Evolutionary conservation across 2,797 vertebrate genomes (phyloP).

Genomic region (Sebastes glaucus): DNA sequence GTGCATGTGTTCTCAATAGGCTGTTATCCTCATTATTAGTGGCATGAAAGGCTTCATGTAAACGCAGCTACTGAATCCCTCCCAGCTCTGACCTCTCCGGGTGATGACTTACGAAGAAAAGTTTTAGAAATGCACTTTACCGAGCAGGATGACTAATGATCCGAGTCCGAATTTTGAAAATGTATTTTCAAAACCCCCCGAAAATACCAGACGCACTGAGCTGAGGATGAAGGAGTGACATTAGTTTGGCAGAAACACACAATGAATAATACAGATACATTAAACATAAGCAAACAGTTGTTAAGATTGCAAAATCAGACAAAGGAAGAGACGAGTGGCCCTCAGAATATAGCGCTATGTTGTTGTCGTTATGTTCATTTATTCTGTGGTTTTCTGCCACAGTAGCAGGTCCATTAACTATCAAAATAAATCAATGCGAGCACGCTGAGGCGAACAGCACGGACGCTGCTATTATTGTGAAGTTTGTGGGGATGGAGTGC

Average conservation of each 20-base stretch:
- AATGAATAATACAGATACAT: constrained; percentile 19
- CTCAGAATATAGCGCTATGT: neutral
- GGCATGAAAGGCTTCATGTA: neutral
- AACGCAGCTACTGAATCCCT: neutral
- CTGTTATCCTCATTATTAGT: neutral
- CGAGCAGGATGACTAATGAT: constrained; percentile 6
- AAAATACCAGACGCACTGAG: constrained; percentile 8
- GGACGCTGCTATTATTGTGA: constrained; percentile 19
- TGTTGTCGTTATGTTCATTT: constrained; percentile 22
- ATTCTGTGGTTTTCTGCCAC: constrained; percentile 29
- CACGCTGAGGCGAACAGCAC: constrained; percentile 40
- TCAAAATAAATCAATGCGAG: constrained; percentile 58
- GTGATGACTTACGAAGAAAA: neutral
- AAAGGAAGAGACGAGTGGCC: constrained; percentile 10
- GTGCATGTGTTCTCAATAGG: neutral
- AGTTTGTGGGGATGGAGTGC: neutral
- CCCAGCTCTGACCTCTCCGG: neutral
- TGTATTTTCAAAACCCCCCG: constrained; percentile 3
- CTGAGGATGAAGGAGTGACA: constrained; percentile 14
- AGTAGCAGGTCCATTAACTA: constrained; percentile 35
- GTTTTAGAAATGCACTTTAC: neutral
- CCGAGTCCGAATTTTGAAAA: neutral
- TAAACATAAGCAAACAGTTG: constrained; percentile 28
- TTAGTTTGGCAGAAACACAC: neutral
- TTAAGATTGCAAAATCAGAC: constrained; percentile 29